Evolutionary conservation across 1,140 invertebrate species (phyloP).

Genomic region (Drosophila kurseongensis): DNA sequence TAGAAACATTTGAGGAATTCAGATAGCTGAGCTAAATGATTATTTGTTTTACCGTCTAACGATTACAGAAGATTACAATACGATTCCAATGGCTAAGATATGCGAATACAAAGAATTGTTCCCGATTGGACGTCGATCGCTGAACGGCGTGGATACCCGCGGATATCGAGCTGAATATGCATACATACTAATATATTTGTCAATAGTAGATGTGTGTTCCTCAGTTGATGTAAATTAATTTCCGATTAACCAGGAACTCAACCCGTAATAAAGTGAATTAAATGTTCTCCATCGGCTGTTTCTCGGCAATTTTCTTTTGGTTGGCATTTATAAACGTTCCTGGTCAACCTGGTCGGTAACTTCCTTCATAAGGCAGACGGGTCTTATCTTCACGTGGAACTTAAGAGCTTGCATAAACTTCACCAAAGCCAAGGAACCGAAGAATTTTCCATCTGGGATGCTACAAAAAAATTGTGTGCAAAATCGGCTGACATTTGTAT

Average conservation of each 20-base stretch:
- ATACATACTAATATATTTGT: slow-evolving; percentile 66
- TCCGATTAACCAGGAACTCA: slow-evolving; percentile 61
- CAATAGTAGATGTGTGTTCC: slow-evolving; percentile 72
- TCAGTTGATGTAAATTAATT: slow-evolving; percentile 72
- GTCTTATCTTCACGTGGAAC: slow-evolving; percentile 5
- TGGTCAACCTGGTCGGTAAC: no score
- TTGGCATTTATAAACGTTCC: slow-evolving; percentile 3
- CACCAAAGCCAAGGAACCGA: background rate
- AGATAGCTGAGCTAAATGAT: slow-evolving; percentile 38
- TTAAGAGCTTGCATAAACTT: slow-evolving; percentile 9
- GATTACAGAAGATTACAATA: slow-evolving; percentile 22
- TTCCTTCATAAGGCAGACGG: slow-evolving; percentile 14
- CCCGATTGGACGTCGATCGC: slow-evolving; percentile 15
- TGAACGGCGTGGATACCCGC: slow-evolving; percentile 12
- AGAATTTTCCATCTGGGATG: background rate
- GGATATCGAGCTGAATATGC: slow-evolving; percentile 31
- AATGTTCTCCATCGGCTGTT: slow-evolving; percentile 46
- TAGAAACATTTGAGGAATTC: slow-evolving; percentile 49
- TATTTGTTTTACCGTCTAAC: slow-evolving; percentile 40
- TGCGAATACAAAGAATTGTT: slow-evolving; percentile 24
- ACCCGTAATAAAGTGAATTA: slow-evolving; percentile 73
- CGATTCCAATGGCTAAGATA: slow-evolving; percentile 28
- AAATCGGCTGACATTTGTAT: background rate
- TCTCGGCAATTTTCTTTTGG: background rate
- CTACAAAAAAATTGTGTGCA: background rate